Conservation (phyloP, 1,140 invertebrate genomes). For the Drosophila miranda region DNA sequence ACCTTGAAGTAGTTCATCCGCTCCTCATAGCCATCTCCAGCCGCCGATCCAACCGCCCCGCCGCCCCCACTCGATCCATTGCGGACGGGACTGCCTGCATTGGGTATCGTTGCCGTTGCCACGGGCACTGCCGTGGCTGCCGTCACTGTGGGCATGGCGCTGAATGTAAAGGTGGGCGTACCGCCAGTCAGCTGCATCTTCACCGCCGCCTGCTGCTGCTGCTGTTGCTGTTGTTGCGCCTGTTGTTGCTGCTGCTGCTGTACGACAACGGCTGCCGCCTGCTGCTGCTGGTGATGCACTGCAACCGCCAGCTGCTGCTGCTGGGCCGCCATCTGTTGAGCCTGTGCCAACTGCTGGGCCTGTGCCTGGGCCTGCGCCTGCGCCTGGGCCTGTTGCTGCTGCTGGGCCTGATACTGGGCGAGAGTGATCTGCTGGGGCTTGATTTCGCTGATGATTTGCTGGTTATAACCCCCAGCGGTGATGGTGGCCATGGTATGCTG, state of each 20-base stretch:
- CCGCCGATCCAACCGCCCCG: neutral
- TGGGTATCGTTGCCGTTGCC: constrained; percentile 21
- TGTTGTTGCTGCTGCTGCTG: constrained; percentile 69
- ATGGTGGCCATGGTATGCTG: constrained; percentile 80
- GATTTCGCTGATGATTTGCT: constrained; percentile 80
- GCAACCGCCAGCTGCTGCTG: constrained; percentile 52
- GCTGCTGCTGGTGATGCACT: constrained; percentile 51
- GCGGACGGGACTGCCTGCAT: neutral
- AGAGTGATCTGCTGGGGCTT: constrained; percentile 80
- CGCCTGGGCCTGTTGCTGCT: constrained; percentile 67
- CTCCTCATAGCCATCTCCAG: constrained; percentile 72
- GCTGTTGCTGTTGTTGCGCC: constrained; percentile 67
- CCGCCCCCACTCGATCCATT: neutral
- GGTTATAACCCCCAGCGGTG: constrained; percentile 76
- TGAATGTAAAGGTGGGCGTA: constrained; percentile 78
- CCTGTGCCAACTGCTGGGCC: constrained; percentile 46
- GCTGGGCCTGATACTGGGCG: constrained; percentile 78
- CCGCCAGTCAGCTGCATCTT: constrained; percentile 69
- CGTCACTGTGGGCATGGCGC: constrained; percentile 70
- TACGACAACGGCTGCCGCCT: constrained; percentile 52
- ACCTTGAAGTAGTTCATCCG: constrained; percentile 75
- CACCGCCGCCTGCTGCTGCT: constrained; percentile 47
- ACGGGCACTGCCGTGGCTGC: constrained; percentile 22
- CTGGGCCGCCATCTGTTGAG: constrained; percentile 42
- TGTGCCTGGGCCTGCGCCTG: constrained; percentile 60